Evolutionary conservation across 2,888 invertebrate genomes (phyloP).

Genomic region (Drosophila siamana): DNA sequence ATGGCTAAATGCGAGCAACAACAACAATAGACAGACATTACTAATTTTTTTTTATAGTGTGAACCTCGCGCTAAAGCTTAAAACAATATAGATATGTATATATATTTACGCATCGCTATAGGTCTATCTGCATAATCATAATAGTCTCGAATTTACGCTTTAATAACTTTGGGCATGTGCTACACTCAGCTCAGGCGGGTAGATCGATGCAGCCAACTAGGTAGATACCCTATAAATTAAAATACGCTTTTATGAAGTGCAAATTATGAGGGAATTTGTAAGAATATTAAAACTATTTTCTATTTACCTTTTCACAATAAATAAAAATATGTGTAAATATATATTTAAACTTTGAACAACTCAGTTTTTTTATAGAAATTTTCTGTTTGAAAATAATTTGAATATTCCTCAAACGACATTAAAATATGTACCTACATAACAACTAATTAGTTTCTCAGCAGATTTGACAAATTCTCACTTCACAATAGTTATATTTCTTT

Average conservation of each 20-base stretch:
- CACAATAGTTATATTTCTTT: background rate
- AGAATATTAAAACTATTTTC: too few relatives aligned
- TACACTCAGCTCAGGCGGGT: constrained; percentile 21
- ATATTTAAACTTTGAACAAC: too few relatives aligned
- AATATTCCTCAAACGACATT: too few relatives aligned
- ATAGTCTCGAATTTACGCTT: constrained; percentile 67
- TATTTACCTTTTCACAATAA: too few relatives aligned
- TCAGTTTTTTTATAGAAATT: too few relatives aligned
- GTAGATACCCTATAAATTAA: too few relatives aligned
- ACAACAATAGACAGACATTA: constrained; percentile 39
- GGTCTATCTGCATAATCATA: constrained; percentile 56
- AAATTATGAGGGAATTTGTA: too few relatives aligned
- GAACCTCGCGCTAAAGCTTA: constrained; percentile 62
- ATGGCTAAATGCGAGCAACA: constrained; percentile 61
- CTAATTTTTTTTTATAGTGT: constrained; percentile 72
- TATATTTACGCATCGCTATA: constrained; percentile 48
- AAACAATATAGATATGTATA: constrained; percentile 64
- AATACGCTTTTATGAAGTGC: too few relatives aligned
- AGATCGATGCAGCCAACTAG: background rate
- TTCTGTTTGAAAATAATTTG: too few relatives aligned
- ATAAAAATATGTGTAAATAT: too few relatives aligned
- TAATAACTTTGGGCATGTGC: constrained; percentile 62
- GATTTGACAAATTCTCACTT: background rate
- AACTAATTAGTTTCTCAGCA: background rate
- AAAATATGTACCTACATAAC: too few relatives aligned